These are phyloP conservation scores for Oscheius myriophilus DNA, from an alignment of 2,888 invertebrate species.

Conservation along the genomic window DNA sequence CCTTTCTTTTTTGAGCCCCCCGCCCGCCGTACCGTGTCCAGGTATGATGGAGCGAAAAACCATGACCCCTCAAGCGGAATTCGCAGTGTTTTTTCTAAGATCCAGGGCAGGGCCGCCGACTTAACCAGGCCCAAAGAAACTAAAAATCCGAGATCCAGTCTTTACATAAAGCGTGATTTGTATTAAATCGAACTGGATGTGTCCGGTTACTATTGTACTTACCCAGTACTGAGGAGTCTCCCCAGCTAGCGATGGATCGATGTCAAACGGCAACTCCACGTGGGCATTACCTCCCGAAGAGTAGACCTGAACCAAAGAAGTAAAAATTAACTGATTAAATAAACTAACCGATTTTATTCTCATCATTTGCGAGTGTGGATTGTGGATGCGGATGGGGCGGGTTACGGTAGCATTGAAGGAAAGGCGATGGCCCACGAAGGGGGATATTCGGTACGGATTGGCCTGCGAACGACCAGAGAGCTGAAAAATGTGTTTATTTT, in stretches of 20 bases:
- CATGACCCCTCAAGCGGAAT: too few relatives aligned
- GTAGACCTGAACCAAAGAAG: slow-evolving; percentile 72
- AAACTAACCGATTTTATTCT: slow-evolving; percentile 77
- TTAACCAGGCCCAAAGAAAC: too few relatives aligned
- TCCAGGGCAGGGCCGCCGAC: too few relatives aligned
- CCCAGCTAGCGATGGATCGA: slow-evolving; percentile 79
- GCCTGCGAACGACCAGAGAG: slow-evolving; percentile 80
- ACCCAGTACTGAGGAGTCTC: slow-evolving; percentile 86
- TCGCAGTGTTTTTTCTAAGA: too few relatives aligned
- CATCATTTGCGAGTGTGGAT: slow-evolving; percentile 87
- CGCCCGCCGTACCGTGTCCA: too few relatives aligned
- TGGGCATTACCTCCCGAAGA: slow-evolving; percentile 84
- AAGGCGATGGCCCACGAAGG: slow-evolving; percentile 87
- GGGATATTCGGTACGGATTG: slow-evolving; percentile 89
- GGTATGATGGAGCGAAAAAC: too few relatives aligned
- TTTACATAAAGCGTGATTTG: too few relatives aligned
- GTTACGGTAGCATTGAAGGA: slow-evolving; percentile 90
- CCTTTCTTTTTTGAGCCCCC: too few relatives aligned
- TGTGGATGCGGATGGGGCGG: slow-evolving; percentile 80
- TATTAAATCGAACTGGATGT: too few relatives aligned
- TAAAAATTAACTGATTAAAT: not conserved
- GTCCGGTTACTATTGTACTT: too few relatives aligned
- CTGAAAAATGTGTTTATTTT: slow-evolving; percentile 66
- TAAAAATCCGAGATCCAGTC: too few relatives aligned
- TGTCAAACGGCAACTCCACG: slow-evolving; percentile 81